Evolutionary conservation across 2,888 invertebrate species (phyloP).

Genomic region (Onthophagus sagittarius): DNA sequence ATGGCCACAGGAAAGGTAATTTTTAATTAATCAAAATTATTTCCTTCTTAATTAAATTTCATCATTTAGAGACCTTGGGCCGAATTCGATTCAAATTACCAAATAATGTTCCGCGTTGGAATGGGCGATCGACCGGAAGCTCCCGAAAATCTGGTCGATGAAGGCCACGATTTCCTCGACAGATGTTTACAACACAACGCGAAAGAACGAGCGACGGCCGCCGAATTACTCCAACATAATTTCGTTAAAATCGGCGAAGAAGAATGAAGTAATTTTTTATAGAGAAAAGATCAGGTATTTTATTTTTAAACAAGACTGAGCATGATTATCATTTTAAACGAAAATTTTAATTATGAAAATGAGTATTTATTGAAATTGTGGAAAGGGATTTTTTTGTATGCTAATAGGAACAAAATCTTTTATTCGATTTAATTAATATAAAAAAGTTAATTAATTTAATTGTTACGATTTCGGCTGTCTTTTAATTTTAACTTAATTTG

Average conservation of each 20-base stretch:
- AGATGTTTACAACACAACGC: conserved; percentile 82
- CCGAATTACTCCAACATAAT: conserved; percentile 67
- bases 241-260: conserved; percentile 64
- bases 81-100: conserved; percentile 88
- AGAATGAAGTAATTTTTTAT: not conserved
- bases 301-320: not conserved
- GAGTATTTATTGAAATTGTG: too few species aligned
- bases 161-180: conserved; percentile 77
- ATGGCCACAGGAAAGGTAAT: conserved; percentile 88
- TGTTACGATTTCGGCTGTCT: not conserved
- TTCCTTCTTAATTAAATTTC: conserved; percentile 16
- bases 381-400: not conserved
- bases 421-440: not conserved
- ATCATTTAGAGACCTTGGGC: conserved; percentile 79
- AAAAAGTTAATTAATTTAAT: not conserved
- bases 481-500: not conserved
- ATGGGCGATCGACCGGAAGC: conserved; percentile 81
- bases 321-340: not conserved
- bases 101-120: conserved; percentile 94
- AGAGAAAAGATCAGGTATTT: not conserved
- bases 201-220: conserved; percentile 65
- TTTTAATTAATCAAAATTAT: not conserved
- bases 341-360: too few species aligned
- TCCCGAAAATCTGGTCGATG: conserved; percentile 72
- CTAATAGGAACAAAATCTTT: not conserved